phyloP scores from a whole-genome alignment of 1,140 invertebrate genomes.

The Ceratosolen fusciceps region DNA sequence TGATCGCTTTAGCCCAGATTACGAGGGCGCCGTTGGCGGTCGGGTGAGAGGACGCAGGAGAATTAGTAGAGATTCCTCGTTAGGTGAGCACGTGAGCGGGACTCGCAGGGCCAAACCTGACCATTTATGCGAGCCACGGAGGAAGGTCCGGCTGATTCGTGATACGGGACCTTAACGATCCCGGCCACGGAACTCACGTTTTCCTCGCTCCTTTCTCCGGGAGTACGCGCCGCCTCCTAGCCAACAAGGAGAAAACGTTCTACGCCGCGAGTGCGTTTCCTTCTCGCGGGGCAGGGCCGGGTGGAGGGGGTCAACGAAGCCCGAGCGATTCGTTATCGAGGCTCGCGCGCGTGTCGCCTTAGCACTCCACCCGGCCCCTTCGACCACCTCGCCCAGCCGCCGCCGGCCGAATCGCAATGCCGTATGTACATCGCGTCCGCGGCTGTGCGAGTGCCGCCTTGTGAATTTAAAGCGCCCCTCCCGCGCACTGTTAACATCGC shows the following conservation, averaged over 20 bases:
- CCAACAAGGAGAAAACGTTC: constrained; percentile 1
- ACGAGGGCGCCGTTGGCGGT: too few relatives aligned
- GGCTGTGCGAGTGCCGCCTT: not conserved
- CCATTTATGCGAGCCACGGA: constrained; percentile 22
- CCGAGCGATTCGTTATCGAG: not conserved
- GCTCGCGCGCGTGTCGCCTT: not conserved
- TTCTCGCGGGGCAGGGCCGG: too few relatives aligned
- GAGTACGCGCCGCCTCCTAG: not conserved
- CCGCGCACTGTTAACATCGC: not conserved
- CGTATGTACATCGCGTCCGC: not conserved
- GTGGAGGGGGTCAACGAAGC: too few relatives aligned
- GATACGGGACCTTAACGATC: constrained; percentile 39
- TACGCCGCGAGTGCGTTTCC: constrained; percentile 18
- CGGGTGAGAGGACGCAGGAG: constrained; percentile 13
- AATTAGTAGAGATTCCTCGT: too few relatives aligned
- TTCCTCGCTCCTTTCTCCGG: constrained; percentile 16
- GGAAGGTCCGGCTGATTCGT: constrained; percentile 35
- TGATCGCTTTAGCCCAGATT: constrained; percentile 32
- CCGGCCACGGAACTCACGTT: constrained; percentile 40
- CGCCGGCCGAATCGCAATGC: too few relatives aligned
- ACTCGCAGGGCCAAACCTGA: not conserved
- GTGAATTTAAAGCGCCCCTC: not conserved
- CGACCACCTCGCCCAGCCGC: too few relatives aligned
- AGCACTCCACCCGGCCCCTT: not conserved
- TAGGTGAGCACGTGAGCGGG: constrained; percentile 5